Base-by-base conservation (phyloP, 2,888 invertebrate genomes). In the Odontomyia ornata region DNA sequence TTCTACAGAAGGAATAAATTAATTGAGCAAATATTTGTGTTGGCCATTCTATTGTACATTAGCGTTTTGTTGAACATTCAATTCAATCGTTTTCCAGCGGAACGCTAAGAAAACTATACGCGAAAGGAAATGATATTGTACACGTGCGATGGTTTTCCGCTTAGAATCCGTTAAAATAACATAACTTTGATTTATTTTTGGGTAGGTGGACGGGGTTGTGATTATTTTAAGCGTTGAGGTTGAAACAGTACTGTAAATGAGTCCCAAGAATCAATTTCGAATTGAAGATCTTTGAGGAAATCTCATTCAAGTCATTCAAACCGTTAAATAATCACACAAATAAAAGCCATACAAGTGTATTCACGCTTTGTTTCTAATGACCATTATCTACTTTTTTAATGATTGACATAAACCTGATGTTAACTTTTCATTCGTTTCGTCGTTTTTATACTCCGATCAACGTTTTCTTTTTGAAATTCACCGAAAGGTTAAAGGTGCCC, bases 351-450 rank as follows among this genome's bases (percentile, higher is more conserved):
- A 3, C 9, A 3, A 36, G 9, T 36, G 3, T 36, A 36, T 36
- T 36, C 36, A 36, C 36, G 36, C 36, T 36, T 36, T 36, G 9
- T 36, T 36, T 36, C 36, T 36, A 36, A 36, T 36, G 3, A 36
- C 36, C 9, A 36, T 36, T 36, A 5, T 36, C 36, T 36, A 36
- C 9, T n/a, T 36, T 9, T 36, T 36, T 36, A 36, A 36, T 36
- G 36, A 69, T 69, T 46, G 69, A 69, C 69, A n/a, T 69, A 65
- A 65, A 65, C 30, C 36, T 30, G 36, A 23, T 25, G 60, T 69
- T n/a, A 46, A 28, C 69, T 69, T 36, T 36, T 36, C 36, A 36
- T 36, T 36, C 36, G 36, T 9, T 36, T 9, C 36, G 36, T 36
- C 36, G 7, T 69, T 15, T 15, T 64, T 15, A 21, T 4, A 64